phyloP scores from a whole-genome alignment of 2,888 invertebrate species.

The Abrostola triplasia region DNA sequence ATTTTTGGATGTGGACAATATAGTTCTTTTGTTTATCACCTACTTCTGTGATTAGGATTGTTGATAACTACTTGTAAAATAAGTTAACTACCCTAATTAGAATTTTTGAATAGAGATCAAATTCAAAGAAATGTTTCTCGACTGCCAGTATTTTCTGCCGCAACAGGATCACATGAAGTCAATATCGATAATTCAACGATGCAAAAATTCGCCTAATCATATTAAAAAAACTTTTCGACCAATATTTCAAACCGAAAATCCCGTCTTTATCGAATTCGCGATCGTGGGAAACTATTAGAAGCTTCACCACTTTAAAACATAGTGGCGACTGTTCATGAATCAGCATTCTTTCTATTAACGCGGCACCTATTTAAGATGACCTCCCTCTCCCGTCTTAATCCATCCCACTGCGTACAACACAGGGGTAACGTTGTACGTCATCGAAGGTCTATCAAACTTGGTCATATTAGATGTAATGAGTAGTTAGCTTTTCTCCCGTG shows the following conservation, averaged over 20 bases:
- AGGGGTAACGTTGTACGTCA: neutral
- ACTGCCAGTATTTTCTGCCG: neutral
- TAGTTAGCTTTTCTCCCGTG: conserved; percentile 82
- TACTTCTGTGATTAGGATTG: no score
- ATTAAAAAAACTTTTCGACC: conserved; percentile 24
- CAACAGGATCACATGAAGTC: neutral
- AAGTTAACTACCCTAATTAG: neutral
- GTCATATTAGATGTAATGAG: conserved; percentile 77
- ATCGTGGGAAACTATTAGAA: conserved; percentile 81
- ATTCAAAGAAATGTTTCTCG: neutral
- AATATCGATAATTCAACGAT: neutral
- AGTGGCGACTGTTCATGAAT: conserved; percentile 73
- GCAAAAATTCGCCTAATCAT: conserved; percentile 40
- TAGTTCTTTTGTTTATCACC: no score
- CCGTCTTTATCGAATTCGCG: conserved; percentile 80
- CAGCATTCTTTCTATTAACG: conserved; percentile 75
- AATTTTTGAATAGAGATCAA: neutral
- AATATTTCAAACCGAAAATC: conserved; percentile 34
- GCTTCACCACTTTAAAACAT: conserved; percentile 73
- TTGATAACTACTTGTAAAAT: no score
- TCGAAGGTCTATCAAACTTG: conserved; percentile 59
- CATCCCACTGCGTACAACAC: conserved; percentile 2
- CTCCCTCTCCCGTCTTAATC: conserved; percentile 39
- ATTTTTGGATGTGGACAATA: no score
- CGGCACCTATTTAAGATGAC: conserved; percentile 52